Evolutionary conservation across 2,888 invertebrate species (phyloP), one percentile per base, ranked within the genome.

Genomic region (Eupithecia abbreviata): DNA sequence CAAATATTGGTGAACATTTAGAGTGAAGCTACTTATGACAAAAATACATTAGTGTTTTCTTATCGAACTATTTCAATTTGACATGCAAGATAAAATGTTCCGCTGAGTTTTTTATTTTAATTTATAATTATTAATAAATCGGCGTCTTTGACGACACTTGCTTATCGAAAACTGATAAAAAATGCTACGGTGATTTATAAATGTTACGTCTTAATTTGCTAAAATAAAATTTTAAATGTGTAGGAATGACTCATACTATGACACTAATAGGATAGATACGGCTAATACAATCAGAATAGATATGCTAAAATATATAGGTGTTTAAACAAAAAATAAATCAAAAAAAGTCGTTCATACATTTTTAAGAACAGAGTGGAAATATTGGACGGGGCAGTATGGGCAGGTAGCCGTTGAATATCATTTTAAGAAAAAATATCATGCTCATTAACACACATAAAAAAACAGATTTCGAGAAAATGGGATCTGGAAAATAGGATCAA

Each of bases 51-150:
- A 47, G 43, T 49, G 5, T 18, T 45, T 49, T 78, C 79, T 88
- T 89, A 90, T 91, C 90, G 81, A 83, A 86, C 89, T 90, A 90
- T 91, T 90, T 90, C 87, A 90, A 89, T 89, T 89, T 91, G 92
- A 92, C 92, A 89, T 84, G 75, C 41, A 69, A 87, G 92, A 93
- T 92, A 92, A 90, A 83, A 80, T 84, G 84, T 83, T 81, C 82
- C 74, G 58, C 66, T 55, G 78, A 81, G 81, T 85, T 81, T 82
- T 82, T 55, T 82, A 79, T 82, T 78, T 66, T 66, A 66, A 66
- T 10, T 66, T 42, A 18, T 69, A 47, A 69, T 69, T 69, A 69
- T 69, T 69, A 47, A 69, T 69, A 69, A 77, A 79, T 76, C 83
- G 83, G 79, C 74, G 70, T 79, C 85, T 87, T 88, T 88, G 88